phyloP scores from a whole-genome alignment of 1,140 invertebrate genomes.

The Spodoptera litura region DNA sequence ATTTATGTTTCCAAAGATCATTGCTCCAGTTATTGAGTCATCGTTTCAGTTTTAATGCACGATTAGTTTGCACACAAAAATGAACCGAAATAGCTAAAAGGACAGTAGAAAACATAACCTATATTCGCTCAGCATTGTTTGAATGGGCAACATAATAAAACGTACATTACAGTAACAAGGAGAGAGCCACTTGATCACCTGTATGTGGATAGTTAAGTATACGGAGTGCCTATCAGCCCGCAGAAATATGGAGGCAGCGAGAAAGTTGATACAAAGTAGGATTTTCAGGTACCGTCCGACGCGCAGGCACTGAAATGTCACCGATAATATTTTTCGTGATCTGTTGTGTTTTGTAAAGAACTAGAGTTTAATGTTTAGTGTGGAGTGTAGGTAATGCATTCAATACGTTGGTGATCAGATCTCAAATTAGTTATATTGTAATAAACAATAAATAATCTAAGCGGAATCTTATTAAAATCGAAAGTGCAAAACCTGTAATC shows the following conservation, averaged over 20 bases:
- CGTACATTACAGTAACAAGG: conserved; percentile 31
- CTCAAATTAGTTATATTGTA: too few relatives aligned
- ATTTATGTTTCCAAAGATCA: conserved; percentile 3
- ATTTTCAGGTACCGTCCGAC: conserved; percentile 76
- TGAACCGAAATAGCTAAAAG: neutral
- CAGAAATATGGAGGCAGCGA: conserved; percentile 78
- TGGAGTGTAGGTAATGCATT: too few relatives aligned
- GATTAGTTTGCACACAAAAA: neutral
- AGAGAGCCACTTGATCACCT: conserved; percentile 49
- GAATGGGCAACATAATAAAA: conserved; percentile 26
- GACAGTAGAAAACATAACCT: conserved; percentile 8
- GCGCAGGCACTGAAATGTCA: conserved; percentile 10
- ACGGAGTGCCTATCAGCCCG: conserved; percentile 64
- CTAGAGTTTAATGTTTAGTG: too few relatives aligned
- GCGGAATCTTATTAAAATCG: too few relatives aligned
- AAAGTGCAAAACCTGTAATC: neutral
- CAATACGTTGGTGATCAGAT: too few relatives aligned
- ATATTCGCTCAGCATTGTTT: neutral
- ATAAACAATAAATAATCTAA: too few relatives aligned
- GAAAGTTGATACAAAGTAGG: conserved; percentile 82
- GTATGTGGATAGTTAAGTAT: conserved; percentile 55
- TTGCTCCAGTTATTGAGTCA: neutral
- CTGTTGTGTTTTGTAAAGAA: too few relatives aligned
- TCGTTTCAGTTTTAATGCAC: neutral
- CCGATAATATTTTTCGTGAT: neutral